phyloP scores from a whole-genome alignment of 1,140 invertebrate genomes.

The Aphis craccivora region DNA sequence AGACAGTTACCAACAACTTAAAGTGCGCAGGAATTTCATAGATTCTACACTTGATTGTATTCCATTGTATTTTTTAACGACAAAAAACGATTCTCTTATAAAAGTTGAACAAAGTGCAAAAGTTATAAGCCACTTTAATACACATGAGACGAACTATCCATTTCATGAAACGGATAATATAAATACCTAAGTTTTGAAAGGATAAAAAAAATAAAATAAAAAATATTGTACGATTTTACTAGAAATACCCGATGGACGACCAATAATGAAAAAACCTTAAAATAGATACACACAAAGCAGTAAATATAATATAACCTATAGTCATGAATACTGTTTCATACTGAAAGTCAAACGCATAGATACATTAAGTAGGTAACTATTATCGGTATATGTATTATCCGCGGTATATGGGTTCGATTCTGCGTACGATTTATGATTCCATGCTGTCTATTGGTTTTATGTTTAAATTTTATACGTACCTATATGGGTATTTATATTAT shows the following conservation, averaged over 20 bases:
- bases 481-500: not conserved
- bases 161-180: not conserved
- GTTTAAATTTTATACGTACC: not conserved
- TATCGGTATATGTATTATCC: not conserved
- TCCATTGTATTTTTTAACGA: not conserved
- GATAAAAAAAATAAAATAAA: not conserved
- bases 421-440: not conserved
- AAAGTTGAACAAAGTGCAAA: slow-evolving; percentile 16
- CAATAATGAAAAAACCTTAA: not conserved
- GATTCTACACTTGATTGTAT: not conserved
- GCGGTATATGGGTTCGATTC: not conserved
- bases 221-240: not conserved
- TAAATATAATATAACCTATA: not conserved
- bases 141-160: not conserved
- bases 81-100: not conserved
- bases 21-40: not conserved
- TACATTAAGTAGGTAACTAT: not conserved
- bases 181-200: not conserved
- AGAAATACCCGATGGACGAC: not conserved
- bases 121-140: slow-evolving; percentile 35
- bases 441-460: not conserved
- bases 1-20: not conserved
- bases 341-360: not conserved
- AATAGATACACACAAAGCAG: not conserved
- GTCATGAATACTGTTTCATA: not conserved